Conservation (phyloP, 2,888 invertebrate species). For the Nomada flava region DNA sequence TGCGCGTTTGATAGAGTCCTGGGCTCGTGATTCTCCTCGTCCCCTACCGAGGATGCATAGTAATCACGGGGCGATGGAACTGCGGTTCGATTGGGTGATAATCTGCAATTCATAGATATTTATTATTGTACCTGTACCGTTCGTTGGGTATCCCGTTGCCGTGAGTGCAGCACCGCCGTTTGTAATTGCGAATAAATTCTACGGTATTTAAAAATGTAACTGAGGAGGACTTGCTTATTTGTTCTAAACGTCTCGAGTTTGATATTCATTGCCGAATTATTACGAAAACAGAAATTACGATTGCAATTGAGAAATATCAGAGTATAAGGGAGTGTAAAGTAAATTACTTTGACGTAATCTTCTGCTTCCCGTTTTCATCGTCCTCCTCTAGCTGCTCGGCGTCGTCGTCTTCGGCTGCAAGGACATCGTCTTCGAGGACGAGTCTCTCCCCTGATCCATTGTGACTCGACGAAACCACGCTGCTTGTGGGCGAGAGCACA, state of each 20-base stretch:
- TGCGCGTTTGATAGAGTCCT: slow-evolving; percentile 49
- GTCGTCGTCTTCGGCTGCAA: slow-evolving; percentile 84
- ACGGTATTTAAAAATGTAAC: no score
- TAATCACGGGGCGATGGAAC: slow-evolving; percentile 75
- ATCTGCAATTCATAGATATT: slow-evolving; percentile 67
- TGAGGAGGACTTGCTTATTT: no score
- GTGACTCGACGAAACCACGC: slow-evolving; percentile 82
- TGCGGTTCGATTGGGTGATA: slow-evolving; percentile 77
- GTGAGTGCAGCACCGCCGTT: neutral
- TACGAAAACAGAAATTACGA: neutral
- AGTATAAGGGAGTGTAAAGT: no score
- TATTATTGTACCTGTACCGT: neutral
- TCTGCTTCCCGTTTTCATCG: slow-evolving; percentile 72
- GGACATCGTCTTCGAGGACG: slow-evolving; percentile 85
- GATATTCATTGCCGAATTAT: neutral
- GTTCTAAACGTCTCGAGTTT: no score
- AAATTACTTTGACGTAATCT: slow-evolving; percentile 59
- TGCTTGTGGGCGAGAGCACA: slow-evolving; percentile 84
- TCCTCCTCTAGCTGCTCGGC: slow-evolving; percentile 76
- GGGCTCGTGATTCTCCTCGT: slow-evolving; percentile 82
- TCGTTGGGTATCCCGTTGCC: neutral
- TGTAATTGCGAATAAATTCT: neutral
- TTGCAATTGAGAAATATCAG: no score
- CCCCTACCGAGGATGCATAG: slow-evolving; percentile 77
- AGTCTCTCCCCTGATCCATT: slow-evolving; percentile 83